A percentile compares a stretch with the other conserved stretches of the same genome.
Conservation (phyloP, 2,888 invertebrate genomes). For the Xestia sexstrigata region DNA sequence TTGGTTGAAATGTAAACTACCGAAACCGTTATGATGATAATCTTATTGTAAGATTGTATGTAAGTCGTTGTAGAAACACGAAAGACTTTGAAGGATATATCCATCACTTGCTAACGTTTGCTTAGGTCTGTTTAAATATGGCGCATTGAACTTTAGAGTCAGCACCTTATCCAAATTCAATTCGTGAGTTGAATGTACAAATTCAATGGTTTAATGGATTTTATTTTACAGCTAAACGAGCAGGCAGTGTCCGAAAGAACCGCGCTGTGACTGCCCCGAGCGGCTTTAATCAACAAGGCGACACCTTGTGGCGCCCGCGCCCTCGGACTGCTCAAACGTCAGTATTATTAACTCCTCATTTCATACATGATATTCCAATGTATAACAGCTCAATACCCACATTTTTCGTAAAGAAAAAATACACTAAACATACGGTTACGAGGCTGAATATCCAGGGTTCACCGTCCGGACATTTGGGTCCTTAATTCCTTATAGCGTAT, state of each 20-base stretch:
- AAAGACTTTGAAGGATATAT: not conserved
- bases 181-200: not conserved
- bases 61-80: not conserved
- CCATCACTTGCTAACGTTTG: not conserved
- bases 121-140: not conserved
- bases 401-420: not conserved
- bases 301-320: slow-evolving; percentile 70
- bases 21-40: not conserved
- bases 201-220: not conserved
- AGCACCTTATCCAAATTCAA: not conserved
- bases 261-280: slow-evolving; percentile 74
- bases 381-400: not conserved
- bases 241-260: slow-evolving; percentile 64
- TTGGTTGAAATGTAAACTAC: not conserved
- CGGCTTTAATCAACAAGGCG: slow-evolving; percentile 68
- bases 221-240: slow-evolving; percentile 60
- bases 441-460: no score
- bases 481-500: no score
- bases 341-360: slow-evolving; percentile 33
- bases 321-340: slow-evolving; percentile 71
- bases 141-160: not conserved
- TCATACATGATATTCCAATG: not conserved
- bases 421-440: not conserved
- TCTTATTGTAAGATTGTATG: no score
- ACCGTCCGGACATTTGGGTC: no score